A percentile compares a stretch with the other conserved stretches of the same genome.
Conservation (phyloP, 2,888 invertebrate species). For the Pachymerium ferrugineum region DNA sequence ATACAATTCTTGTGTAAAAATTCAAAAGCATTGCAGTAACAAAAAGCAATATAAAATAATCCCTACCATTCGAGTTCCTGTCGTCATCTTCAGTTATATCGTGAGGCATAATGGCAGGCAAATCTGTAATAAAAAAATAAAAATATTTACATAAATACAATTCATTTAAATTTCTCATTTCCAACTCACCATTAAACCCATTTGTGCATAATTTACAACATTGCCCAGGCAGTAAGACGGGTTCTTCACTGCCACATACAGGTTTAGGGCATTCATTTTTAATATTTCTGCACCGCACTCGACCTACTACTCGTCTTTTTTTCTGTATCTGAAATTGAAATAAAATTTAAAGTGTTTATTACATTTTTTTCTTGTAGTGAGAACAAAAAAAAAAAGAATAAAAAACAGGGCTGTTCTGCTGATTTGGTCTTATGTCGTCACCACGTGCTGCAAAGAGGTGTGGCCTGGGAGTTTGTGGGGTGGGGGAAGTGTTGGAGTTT, state of each 20-base stretch:
- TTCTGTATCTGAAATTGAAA: constrained; percentile 66
- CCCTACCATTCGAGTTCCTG: constrained; percentile 49
- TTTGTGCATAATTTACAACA: constrained; percentile 86
- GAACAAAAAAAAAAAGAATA: not conserved
- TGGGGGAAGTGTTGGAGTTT: not conserved
- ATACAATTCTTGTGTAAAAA: not conserved
- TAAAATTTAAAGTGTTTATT: not conserved
- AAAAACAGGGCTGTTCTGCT: not conserved
- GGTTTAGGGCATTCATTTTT: constrained; percentile 87
- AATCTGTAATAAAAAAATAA: constrained; percentile 1
- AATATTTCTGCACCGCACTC: constrained; percentile 82
- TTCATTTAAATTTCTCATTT: constrained; percentile 33
- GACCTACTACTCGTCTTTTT: constrained; percentile 79
- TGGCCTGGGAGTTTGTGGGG: not conserved
- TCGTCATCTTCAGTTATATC: constrained; percentile 3
- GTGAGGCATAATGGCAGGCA: not conserved
- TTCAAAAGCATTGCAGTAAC: not conserved
- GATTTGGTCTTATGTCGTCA: not conserved
- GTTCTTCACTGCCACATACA: constrained; percentile 72
- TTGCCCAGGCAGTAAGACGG: constrained; percentile 72
- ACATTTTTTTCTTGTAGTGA: not conserved
- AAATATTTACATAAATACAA: not conserved
- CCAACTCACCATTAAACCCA: not conserved
- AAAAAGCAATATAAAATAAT: constrained; percentile 40
- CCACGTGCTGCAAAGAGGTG: constrained; percentile 4